phyloP scores from a whole-genome alignment of 1,140 invertebrate species.

The Saccostrea cuccullata region DNA sequence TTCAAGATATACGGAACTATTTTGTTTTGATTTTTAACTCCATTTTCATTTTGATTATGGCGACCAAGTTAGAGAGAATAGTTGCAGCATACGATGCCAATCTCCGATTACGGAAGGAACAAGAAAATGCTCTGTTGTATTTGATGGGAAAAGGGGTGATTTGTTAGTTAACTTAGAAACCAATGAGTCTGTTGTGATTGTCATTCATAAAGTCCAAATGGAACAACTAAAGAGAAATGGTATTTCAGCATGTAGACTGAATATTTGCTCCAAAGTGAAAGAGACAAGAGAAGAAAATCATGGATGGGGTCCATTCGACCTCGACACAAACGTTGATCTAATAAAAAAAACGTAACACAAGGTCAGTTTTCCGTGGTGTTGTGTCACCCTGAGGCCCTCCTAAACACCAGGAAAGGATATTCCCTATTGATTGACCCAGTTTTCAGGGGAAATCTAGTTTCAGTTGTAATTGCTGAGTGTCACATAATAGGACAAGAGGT shows the following conservation, averaged over 20 bases:
- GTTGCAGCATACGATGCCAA: no score
- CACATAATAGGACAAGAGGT: not conserved
- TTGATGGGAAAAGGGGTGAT: no score
- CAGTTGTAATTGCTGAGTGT: not conserved
- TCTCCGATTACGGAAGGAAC: no score
- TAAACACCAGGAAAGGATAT: not conserved
- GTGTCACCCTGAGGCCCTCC: constrained; percentile 5
- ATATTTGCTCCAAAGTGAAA: not conserved
- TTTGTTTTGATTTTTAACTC: no score
- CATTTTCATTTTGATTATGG: no score
- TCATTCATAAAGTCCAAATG: not conserved
- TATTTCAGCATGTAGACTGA: not conserved
- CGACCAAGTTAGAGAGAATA: no score
- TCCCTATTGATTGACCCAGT: not conserved
- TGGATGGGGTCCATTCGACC: not conserved
- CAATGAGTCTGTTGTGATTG: not conserved
- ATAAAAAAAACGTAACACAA: not conserved
- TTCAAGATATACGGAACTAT: no score
- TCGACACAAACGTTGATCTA: not conserved
- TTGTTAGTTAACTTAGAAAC: no score
- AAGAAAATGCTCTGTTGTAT: no score
- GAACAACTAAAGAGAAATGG: not conserved
- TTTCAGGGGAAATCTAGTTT: no score
- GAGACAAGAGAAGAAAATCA: not conserved
- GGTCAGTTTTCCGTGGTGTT: not conserved